These are phyloP conservation scores for Melanostigma gelatinosum DNA, from an alignment of 2,113 vertebrate species.

Conservation along the genomic window DNA sequence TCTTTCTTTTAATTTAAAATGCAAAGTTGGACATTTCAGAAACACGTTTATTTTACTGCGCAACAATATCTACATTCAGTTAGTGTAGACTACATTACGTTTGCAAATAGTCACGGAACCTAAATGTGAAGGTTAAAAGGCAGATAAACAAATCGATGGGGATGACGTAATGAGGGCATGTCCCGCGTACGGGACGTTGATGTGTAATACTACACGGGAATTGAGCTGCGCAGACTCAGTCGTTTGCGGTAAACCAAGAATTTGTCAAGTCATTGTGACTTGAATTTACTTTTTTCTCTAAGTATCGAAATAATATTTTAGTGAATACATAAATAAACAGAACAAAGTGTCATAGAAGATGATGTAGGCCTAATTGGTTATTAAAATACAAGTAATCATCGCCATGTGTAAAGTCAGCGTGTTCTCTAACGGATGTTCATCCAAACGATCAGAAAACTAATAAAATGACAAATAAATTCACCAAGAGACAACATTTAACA, in stretches of 20 bases:
- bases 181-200: not conserved
- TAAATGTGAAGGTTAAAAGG: not conserved
- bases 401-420: not conserved
- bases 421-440: not conserved
- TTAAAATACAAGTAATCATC: not conserved
- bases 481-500: not conserved
- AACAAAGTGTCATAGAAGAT: not conserved
- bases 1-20: not conserved
- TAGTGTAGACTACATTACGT: not conserved
- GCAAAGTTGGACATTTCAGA: too few species aligned
- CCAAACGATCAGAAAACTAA: not conserved
- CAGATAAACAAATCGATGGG: not conserved
- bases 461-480: not conserved
- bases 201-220: not conserved
- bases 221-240: slow-evolving; percentile 6
- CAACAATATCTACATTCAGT: too few species aligned
- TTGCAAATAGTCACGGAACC: not conserved
- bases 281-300: not conserved
- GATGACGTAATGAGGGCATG: not conserved
- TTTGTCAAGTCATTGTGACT: slow-evolving; percentile 77
- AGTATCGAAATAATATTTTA: not conserved
- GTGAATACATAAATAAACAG: not conserved
- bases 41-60: too few species aligned
- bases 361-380: not conserved
- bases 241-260: slow-evolving; percentile 39